Evolutionary conservation across 2,113 vertebrate species (phyloP), one percentile per base, ranked within the genome.

Genomic region (Pelvicachromis taeniatus): DNA sequence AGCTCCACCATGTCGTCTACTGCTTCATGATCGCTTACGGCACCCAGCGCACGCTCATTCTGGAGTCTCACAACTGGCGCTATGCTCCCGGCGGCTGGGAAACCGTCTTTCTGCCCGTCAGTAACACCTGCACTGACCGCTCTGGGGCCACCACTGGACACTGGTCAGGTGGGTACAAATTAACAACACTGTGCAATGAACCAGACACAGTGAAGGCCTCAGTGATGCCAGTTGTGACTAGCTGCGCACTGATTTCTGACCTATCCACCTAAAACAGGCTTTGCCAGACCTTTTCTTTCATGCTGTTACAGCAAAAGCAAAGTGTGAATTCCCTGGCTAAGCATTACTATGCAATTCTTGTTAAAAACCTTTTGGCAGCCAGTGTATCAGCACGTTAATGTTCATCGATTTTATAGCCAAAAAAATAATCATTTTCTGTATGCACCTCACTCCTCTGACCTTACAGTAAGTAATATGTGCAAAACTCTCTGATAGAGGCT

Each of bases 1-100:
- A 99, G 83, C 97, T 99, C 42, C 99, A 99, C 94, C 99, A 99
- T 2, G 98, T 99, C 13, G 99, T 99, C 89, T 99, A 99, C 90
- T 99, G 99, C 95, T 99, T 99, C 95, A 99, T 99, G 99, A 99
- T 99, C 40, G 99, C 99, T 0, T 99, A 98, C 12, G 99, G 99
- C 90, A 99, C 99, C 1, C 96, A 97, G 91, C 95, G 99, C 86
- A 99, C 98, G 1, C 97, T 99, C 77, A 98, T 99, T 92, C 93
- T 99, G 77, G 98, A 99, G 94, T 99, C 99, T 3, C 98, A 99
- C 95, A 99, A 98, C 87, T 99, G 99, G 99, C 97, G 99, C 84
- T 99, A 99, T 29, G 98, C 98, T 75, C 98, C 97, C 0, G 96
- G 97, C 2, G 99, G 99, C 85, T 99, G 98, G 98, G 98, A 99